Evolutionary conservation across 2,888 invertebrate genomes (phyloP), one percentile per base, ranked within the genome.

Genomic region (Gastrophysa polygoni): DNA sequence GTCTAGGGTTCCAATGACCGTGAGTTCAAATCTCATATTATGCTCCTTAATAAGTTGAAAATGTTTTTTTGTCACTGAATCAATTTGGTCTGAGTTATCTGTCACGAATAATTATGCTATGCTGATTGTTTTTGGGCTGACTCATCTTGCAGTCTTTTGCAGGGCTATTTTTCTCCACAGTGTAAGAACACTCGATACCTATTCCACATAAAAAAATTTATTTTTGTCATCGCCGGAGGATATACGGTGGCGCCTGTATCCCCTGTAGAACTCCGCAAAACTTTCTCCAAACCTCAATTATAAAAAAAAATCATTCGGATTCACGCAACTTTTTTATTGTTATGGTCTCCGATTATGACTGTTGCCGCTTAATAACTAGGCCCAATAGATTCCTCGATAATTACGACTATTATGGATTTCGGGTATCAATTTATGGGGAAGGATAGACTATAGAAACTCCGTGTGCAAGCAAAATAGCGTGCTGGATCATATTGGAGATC

Each of bases 291-390:
- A 38, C 38, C 38, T 14, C 38, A 38, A 38, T 38, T 38, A 38
- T 43, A 2, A 11, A 24, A 24, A 24, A 24, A 24, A 24, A 24
- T 24, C 24, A 24, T 24, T 24, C 24, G 43, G 29, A 54, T 54
- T 24, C 54, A 54, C 54, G 54, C 54, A 54, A 54, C 54, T 54
- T 43, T 43, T 43, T 43, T 21, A 24, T 54, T 43, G 44, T 54
- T 54, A 28, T 38, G 38, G 7, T 38, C 38, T 14, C 38, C 38
- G 38, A 38, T 54, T 54, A 43, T 24, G 43, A 54, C 24, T 52
- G 16, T 52, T 52, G 52, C 52, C 52, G 52, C 52, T 20, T 54
- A 54, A 54, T 54, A 54, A 38, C 54, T 20, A 29, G 54, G 38
- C 29, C 28, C 54, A 14, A 38, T 38, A 38, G 38, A 38, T 38